phyloP scores from a whole-genome alignment of 2,113 vertebrate genomes.

The Baryphthengus martii region DNA sequence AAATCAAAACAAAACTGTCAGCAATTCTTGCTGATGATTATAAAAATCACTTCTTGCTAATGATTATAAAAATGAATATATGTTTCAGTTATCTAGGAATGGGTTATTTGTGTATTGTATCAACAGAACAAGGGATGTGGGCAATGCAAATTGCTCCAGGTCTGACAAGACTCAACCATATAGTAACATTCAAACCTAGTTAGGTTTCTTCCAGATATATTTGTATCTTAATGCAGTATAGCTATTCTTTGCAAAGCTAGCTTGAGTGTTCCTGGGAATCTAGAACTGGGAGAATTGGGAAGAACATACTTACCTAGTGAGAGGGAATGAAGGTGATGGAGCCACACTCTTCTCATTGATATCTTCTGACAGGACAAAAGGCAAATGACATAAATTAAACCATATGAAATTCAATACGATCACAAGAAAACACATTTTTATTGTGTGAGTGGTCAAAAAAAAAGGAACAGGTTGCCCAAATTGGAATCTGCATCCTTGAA shows the following conservation, averaged over 20 bases:
- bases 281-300: background rate
- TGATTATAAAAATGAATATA: background rate
- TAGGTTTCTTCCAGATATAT: background rate
- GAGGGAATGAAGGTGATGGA: background rate
- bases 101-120: background rate
- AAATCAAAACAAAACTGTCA: background rate
- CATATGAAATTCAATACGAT: background rate
- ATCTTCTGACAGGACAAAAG: background rate
- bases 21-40: slow-evolving; percentile 9
- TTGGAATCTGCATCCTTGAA: background rate
- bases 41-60: slow-evolving; percentile 1
- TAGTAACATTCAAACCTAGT: background rate
- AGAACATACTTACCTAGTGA: background rate
- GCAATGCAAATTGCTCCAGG: background rate
- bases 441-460: background rate
- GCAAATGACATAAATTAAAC: background rate
- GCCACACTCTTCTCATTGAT: background rate
- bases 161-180: background rate
- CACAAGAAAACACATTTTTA: background rate
- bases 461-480: background rate
- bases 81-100: background rate
- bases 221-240: background rate
- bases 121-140: background rate
- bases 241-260: background rate
- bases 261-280: background rate